A percentile compares a stretch with the other conserved stretches of the same genome.
Conservation (phyloP, 2,113 vertebrate genomes). For the Embiotoca jacksoni region DNA sequence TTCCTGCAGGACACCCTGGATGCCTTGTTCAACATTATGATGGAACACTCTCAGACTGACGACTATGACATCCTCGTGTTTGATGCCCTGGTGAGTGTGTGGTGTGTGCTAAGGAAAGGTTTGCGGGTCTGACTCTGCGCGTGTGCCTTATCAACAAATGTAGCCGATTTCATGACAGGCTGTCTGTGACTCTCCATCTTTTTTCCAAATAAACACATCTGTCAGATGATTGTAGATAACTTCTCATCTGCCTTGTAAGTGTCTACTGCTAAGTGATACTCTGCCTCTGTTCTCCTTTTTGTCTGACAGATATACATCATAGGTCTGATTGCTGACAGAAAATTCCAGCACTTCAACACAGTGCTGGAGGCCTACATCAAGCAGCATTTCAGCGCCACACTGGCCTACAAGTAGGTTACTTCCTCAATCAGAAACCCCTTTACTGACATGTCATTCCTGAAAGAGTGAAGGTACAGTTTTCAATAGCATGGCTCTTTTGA, state of each 20-base stretch:
- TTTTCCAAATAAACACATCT: slow-evolving; percentile 23
- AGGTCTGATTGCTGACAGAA: slow-evolving; percentile 95
- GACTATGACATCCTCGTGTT: slow-evolving; percentile 98
- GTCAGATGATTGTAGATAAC: slow-evolving; percentile 18
- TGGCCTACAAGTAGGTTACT: slow-evolving; percentile 96
- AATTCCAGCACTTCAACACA: slow-evolving; percentile 98
- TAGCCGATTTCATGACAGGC: slow-evolving; percentile 43
- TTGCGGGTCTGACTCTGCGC: slow-evolving; percentile 3
- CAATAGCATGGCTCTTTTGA: background rate
- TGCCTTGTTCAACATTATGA: slow-evolving; percentile 99
- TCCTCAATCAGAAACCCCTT: background rate
- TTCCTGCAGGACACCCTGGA: slow-evolving; percentile 97
- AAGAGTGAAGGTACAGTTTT: background rate
- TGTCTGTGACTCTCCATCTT: slow-evolving; percentile 37
- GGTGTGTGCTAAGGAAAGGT: slow-evolving; percentile 9
- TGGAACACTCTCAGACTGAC: slow-evolving; percentile 95
- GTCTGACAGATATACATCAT: slow-evolving; percentile 94
- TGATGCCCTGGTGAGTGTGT: slow-evolving; percentile 93
- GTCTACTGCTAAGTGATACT: slow-evolving; percentile 5
- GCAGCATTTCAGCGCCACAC: slow-evolving; percentile 96
- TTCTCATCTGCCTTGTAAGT: slow-evolving; percentile 29
- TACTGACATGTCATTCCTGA: slow-evolving; percentile 3
- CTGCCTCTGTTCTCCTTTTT: slow-evolving; percentile 6
- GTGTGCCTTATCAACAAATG: slow-evolving; percentile 17
- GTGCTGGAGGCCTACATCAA: slow-evolving; percentile 98